phyloP scores from a whole-genome alignment of 1,140 invertebrate genomes.

The Pentalonia nigronervosa region DNA sequence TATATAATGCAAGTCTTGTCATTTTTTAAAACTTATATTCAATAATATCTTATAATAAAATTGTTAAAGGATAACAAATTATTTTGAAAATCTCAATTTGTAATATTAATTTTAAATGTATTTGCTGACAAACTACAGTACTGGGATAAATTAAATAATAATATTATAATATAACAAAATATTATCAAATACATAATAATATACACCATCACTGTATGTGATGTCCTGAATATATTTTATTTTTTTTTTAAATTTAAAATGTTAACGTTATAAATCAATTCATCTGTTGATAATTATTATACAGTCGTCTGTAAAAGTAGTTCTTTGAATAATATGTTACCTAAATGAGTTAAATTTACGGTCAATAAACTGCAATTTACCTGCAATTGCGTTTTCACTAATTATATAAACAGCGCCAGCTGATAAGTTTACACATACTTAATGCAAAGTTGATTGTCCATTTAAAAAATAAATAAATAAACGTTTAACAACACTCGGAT shows the following conservation, averaged over 20 bases:
- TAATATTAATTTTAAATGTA: neutral
- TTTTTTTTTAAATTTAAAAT: neutral
- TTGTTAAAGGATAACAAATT: neutral
- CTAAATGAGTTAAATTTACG: neutral
- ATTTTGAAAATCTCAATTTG: neutral
- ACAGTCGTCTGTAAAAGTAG: neutral
- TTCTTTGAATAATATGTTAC: neutral
- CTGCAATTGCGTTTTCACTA: neutral
- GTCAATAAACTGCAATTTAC: neutral
- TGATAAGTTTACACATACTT: neutral
- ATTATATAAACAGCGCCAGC: neutral
- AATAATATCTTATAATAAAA: neutral
- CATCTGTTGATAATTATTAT: neutral
- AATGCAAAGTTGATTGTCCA: neutral
- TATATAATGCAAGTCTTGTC: too few species aligned
- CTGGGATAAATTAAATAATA: neutral
- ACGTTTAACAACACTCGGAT: neutral
- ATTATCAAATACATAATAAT: neutral
- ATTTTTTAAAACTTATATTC: too few species aligned
- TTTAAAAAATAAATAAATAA: neutral
- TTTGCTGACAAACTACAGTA: neutral
- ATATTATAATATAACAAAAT: too few species aligned
- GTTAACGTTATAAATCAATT: neutral
- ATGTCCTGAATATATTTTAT: neutral
- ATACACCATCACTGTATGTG: neutral